Base-by-base conservation (phyloP, 1,140 invertebrate species). In the Ptiloglossa arizonensis region DNA sequence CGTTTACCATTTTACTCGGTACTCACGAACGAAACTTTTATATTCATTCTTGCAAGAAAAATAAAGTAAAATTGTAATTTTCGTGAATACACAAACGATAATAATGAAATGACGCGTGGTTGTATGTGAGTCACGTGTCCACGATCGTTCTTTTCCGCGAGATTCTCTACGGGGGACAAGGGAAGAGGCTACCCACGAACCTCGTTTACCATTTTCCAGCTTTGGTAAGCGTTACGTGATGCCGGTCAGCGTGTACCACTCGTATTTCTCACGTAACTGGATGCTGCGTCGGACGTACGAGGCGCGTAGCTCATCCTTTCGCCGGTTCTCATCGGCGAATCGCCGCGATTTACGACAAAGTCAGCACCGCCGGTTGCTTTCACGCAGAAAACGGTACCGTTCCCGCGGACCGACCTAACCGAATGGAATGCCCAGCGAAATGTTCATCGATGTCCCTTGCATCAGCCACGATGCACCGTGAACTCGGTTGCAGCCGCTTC, bases 311-410 rank as follows among this genome's bases (percentile, higher is more conserved):
- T 38, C 50, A 56, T 75, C 72, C 72, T 75, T 75, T 75, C 72
- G 72, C 72, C 22, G 46, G 44, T 50, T 62, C 35, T 22, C 59
- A 24, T 15, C 59, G 35, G 32, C 2, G 27, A n/a, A 63, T 67
- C 50, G 50, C 24, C 6, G 8, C 1, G 63, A 57, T 68, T 46
- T 44, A 59, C 72, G 22, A 68, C 9, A 57, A 57, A 67, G 44
- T 57, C 52, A n/a, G 22, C 59, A 27, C 15, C 15, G 22, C 17
- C 38, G 27, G 5, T 54, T 57, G 72, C 72, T 68, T 75, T 68
- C 72, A 75, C 64, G 64, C 50, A 68, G 72, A 68, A 75, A 75
- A 75, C 72, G 72, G 72, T 57, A 75, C 72, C 38, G 63, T 67
- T 57, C 63, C 27, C 60, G 27, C 46, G 44, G 24, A 62, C 4